Conservation (phyloP, 2,113 vertebrate species). For the Poeciliopsis prolifica region DNA sequence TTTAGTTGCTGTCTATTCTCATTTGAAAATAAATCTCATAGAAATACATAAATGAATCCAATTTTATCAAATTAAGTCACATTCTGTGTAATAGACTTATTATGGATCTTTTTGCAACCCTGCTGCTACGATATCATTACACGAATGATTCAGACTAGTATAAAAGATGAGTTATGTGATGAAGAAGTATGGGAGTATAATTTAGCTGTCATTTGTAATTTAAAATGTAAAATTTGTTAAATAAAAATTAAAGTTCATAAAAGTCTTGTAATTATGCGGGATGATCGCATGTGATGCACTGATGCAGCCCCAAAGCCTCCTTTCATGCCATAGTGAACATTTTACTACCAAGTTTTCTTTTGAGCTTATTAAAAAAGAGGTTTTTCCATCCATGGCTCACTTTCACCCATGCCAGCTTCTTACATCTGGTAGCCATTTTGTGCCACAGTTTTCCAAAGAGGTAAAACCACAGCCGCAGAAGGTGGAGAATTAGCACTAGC, state of each 20-base stretch:
- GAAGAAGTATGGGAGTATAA: background rate
- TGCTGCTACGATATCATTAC: no score
- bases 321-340: no score
- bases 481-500: constrained; percentile 65
- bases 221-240: background rate
- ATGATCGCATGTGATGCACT: no score
- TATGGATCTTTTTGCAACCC: no score
- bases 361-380: constrained; percentile 8
- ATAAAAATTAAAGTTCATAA: no score
- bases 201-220: background rate
- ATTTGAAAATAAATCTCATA: background rate
- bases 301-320: no score
- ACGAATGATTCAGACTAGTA: no score
- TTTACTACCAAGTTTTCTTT: background rate
- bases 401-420: constrained; percentile 44
- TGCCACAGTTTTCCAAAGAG: constrained; percentile 76
- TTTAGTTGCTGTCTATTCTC: background rate
- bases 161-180: background rate
- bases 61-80: background rate
- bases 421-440: constrained; percentile 70
- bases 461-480: constrained; percentile 75
- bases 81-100: no score
- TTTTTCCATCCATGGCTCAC: constrained; percentile 39
- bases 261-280: no score
- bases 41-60: background rate